Percentiles rank a stretch among this genome's conserved stretches.
Evolutionary conservation across 2,888 invertebrate genomes (phyloP).

Genomic region (Euspilapteryx auroguttella): DNA sequence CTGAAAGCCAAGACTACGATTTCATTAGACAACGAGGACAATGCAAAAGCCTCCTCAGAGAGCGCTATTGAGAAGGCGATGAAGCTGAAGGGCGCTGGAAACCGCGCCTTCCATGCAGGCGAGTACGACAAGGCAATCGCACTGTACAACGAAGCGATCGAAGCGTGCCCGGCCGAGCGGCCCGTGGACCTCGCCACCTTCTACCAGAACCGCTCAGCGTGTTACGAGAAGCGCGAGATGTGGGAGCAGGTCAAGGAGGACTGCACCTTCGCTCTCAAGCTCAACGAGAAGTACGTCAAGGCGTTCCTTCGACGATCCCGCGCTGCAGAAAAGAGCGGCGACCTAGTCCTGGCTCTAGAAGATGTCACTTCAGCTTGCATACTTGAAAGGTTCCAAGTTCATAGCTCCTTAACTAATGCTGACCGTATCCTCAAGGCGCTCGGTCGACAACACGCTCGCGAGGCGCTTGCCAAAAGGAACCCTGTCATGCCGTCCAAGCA

Average conservation of each 20-base stretch:
- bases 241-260: constrained; percentile 84
- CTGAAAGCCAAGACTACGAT: constrained; percentile 58
- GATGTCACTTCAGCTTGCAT: constrained; percentile 93
- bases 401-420: constrained; percentile 77
- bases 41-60: constrained; percentile 32
- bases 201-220: constrained; percentile 95
- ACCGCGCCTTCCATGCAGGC: constrained; percentile 79
- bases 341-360: constrained; percentile 81
- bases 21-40: constrained; percentile 64
- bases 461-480: constrained; percentile 67
- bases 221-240: constrained; percentile 88
- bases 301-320: constrained; percentile 83
- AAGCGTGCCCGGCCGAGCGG: constrained; percentile 77
- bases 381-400: constrained; percentile 85
- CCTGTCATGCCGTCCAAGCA: constrained; percentile 82
- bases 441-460: constrained; percentile 73
- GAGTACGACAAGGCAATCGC: constrained; percentile 90
- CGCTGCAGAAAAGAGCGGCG: constrained; percentile 78
- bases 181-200: constrained; percentile 82
- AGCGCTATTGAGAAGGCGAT: constrained; percentile 74
- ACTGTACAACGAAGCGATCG: constrained; percentile 91
- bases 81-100: constrained; percentile 85
- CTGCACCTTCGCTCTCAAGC: constrained; percentile 81
- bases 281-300: constrained; percentile 86
- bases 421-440: constrained; percentile 87